Evolutionary conservation across 2,888 invertebrate genomes (phyloP).

Genomic region (Pardosa pseudoannulata): DNA sequence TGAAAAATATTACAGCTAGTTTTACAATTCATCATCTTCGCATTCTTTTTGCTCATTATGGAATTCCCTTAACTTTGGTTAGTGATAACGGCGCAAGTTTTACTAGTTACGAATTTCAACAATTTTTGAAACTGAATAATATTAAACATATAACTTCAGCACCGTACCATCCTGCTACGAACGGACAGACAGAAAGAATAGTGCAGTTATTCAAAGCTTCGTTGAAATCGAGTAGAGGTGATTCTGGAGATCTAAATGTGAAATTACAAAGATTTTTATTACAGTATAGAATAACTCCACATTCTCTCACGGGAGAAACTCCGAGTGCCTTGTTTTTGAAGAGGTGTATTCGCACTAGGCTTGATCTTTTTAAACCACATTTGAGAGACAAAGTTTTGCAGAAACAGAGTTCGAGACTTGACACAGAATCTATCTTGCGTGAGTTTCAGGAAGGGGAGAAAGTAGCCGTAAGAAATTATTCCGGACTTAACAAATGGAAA

Average conservation of each 20-base stretch:
- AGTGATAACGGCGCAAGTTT: slow-evolving; percentile 58
- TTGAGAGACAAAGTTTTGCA: slow-evolving; percentile 39
- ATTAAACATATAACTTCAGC: slow-evolving; percentile 71
- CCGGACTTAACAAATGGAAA: slow-evolving; percentile 46
- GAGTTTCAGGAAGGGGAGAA: slow-evolving; percentile 51
- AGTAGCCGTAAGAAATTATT: slow-evolving; percentile 46
- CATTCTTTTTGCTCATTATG: too few species aligned
- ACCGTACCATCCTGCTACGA: slow-evolving; percentile 74
- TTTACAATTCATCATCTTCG: too few species aligned
- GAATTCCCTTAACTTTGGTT: slow-evolving; percentile 46
- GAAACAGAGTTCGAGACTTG: slow-evolving; percentile 49
- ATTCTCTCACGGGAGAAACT: slow-evolving; percentile 49
- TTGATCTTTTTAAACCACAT: slow-evolving; percentile 43
- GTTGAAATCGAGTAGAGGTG: slow-evolving; percentile 49
- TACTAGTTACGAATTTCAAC: slow-evolving; percentile 28
- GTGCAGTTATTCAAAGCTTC: slow-evolving; percentile 70
- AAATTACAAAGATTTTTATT: slow-evolving; percentile 55
- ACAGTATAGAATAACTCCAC: slow-evolving; percentile 52
- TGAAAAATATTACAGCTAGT: slow-evolving; percentile 35
- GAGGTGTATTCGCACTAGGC: slow-evolving; percentile 34
- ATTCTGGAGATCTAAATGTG: slow-evolving; percentile 54
- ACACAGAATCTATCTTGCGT: slow-evolving; percentile 46
- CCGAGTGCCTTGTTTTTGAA: slow-evolving; percentile 50
- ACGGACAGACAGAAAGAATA: slow-evolving; percentile 75
- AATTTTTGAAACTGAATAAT: slow-evolving; percentile 68